Evolutionary conservation across 2,888 invertebrate genomes (phyloP), one percentile per base, ranked within the genome.

Genomic region (Epinotia bilunana): DNA sequence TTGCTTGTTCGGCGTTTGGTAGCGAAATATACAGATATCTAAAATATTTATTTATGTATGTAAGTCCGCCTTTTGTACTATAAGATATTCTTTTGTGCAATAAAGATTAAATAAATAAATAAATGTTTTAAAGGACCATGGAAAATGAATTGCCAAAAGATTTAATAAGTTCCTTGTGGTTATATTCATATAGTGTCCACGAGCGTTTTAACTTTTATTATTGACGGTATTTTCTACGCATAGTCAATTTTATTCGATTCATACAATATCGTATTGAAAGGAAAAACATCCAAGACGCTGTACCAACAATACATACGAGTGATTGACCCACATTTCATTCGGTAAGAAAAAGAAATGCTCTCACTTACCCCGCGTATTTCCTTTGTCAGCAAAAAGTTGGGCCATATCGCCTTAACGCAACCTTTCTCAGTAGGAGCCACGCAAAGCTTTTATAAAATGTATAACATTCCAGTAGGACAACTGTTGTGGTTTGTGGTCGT

Each of bases 301-400:
- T 43, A 49, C 33, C 53, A 28, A 60, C 73, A 71, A 64, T 80
- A 89, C 85, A 89, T 88, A 84, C 85, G 87, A 84, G 83, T 80
- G 87, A 89, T 89, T 88, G 89, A 89, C 90, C 90, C 85, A 88
- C 84, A 90, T 90, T 85, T 20, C 58, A 69, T 69, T 72, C 68
- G 79, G 82, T 80, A 83, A 86, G 82, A 82, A 82, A 86, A 87
- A 86, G 84, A 85, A 84, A 82, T 82, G 81, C 76, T 74, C 65
- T 72, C 63, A 72, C 70, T 77, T 78, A 70, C 77, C 76, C 74
- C 76, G 76, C 72, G 84, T 83, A 84, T 84, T 86, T 83, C 86
- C 85, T 86, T 86, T 88, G 89, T 91, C 90, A 90, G 89, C 88
- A 81, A 84, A 86, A 90, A 88, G 83, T 88, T 88, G 82, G 78